Base-by-base conservation (phyloP, 2,797 vertebrate species). In the Poeciliopsis gracilis region DNA sequence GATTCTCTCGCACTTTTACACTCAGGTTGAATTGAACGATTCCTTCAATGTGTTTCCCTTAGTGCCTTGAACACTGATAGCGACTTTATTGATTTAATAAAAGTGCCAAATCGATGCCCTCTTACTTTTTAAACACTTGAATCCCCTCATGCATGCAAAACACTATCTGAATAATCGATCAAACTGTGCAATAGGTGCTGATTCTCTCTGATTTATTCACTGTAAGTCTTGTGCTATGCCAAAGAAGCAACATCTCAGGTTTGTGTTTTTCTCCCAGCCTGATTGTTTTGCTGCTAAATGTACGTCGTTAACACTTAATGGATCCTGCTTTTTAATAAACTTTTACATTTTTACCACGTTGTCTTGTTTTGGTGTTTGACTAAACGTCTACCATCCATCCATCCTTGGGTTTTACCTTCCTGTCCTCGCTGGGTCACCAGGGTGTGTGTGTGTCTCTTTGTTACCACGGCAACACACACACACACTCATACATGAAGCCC, bases 121-220 rank as follows among this genome's bases (percentile, higher is more conserved):
- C 49, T 82, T 38, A 74, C 55, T 55, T 73, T 53, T 73, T 77
- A 33, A 49, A 73, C 49, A 38, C 20, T 72, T 75, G n/a, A 73
- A 82, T 73, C 61, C 84, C n/a, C 51, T 72, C 2, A 57, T 72
- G 47, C 33, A 18, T 77, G 33, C 47, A 49, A 2, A 85, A 89
- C 74, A 75, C 73, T 74, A 66, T 80, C 0, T 7, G 71, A 86
- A 57, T 20, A 72, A 38, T 73, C 25, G 46, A 86, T 63, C 28
- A 78, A 81, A 80, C 33, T 41, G 33, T 87, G 72, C 79, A 75
- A 77, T 87, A 90, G 90, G 90, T 69, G 72, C 71, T 77, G 38
- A 79, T 63, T 84, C 51, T 77, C 30, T 77, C n/a, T 46, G 61
- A 66, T 66, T 66, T 38, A 82, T 28, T 67, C 49, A 51, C 82